A percentile compares a stretch with the other conserved stretches of the same genome.
phyloP scores from a whole-genome alignment of 2,113 vertebrate species.

The Panthera leo region DNA sequence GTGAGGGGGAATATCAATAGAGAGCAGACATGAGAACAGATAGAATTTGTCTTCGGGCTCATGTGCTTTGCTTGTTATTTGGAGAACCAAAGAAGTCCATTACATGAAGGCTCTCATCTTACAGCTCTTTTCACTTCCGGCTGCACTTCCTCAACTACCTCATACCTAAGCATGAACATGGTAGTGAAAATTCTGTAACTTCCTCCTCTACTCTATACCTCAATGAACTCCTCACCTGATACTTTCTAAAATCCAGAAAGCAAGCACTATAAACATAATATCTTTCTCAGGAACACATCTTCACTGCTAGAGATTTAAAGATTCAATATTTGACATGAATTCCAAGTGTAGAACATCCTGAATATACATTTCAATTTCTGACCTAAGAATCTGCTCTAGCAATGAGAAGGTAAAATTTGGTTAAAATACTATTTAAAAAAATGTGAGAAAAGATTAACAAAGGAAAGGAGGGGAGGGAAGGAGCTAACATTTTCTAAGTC shows the following conservation, averaged over 20 bases:
- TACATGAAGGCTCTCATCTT: neutral
- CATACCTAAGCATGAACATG: neutral
- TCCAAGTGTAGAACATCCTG: constrained; percentile 28
- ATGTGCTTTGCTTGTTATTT: neutral
- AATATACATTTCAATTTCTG: constrained; percentile 53
- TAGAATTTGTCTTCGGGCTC: neutral
- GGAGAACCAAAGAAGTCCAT: neutral
- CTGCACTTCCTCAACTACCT: constrained; percentile 4
- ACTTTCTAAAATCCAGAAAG: constrained; percentile 4
- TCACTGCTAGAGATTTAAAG: constrained; percentile 12
- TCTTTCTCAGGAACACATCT: neutral
- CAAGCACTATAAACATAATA: constrained; percentile 41
- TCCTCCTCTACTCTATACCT: neutral
- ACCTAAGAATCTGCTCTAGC: constrained; percentile 28
- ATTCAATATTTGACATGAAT: constrained; percentile 38
- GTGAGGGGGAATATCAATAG: neutral
- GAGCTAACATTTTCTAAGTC: constrained; percentile 37
- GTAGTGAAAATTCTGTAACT: neutral
- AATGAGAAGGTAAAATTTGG: constrained; percentile 22
- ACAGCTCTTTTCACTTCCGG: neutral
- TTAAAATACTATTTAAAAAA: constrained; percentile 43
- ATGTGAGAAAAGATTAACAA: neutral
- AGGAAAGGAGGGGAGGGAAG: neutral
- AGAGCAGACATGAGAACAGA: neutral
- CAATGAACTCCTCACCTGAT: neutral